These are phyloP conservation scores for Ictidomys tridecemlineatus DNA, from an alignment of 2,113 vertebrate species.

Conservation along the genomic window DNA sequence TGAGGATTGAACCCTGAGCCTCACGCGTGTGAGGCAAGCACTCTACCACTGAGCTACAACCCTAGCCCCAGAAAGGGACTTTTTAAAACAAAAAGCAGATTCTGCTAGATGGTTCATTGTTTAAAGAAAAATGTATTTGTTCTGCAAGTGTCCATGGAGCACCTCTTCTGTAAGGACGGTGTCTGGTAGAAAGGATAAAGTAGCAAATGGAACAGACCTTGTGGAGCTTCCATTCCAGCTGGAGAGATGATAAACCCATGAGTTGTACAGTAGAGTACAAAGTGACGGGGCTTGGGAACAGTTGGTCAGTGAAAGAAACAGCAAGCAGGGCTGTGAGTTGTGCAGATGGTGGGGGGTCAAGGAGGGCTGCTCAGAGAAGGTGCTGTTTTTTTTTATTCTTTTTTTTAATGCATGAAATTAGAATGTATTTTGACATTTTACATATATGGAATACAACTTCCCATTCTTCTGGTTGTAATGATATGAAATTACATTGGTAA, in stretches of 20 bases:
- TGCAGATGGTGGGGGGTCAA: neutral
- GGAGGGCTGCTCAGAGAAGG: neutral
- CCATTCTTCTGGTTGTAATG: no score
- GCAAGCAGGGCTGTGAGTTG: neutral
- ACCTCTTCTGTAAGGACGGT: neutral
- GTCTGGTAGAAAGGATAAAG: neutral
- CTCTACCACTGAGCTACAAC: no score
- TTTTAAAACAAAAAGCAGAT: constrained; percentile 19
- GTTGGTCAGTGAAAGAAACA: neutral
- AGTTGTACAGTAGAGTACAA: neutral
- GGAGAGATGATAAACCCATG: neutral
- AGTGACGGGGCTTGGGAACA: neutral
- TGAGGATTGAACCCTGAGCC: no score
- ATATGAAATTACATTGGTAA: no score
- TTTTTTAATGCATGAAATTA: no score
- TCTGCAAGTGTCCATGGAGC: neutral
- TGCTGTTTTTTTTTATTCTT: no score
- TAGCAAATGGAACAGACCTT: neutral
- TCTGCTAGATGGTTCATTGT: neutral
- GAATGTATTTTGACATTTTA: no score
- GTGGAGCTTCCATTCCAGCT: neutral
- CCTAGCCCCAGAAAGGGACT: no score
- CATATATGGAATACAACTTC: no score
- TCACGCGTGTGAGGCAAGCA: no score
- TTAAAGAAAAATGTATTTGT: constrained; percentile 42